Evolutionary conservation across 1,140 invertebrate species (phyloP), one percentile per base, ranked within the genome.

Genomic region (Temnothorax longispinosus): DNA sequence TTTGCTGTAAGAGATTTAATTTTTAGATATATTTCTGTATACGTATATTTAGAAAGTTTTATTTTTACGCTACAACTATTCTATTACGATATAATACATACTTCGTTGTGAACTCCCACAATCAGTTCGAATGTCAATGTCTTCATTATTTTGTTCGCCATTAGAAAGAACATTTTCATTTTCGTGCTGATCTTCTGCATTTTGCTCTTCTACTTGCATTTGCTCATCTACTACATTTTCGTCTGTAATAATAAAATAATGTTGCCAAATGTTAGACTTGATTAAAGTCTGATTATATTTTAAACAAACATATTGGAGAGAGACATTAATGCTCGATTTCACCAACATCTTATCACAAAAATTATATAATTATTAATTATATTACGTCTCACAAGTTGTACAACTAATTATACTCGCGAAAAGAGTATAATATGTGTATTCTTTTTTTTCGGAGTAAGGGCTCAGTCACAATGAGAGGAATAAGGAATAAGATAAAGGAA

Each of bases 141-240:
- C 50, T 21, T 50, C 7, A 10, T 76, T 65, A 65, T 52, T 38
- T 11, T 65, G 75, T 10, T 7, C 32, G n/a, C 81, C 69, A 50
- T 32, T 89, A 44, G 75, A 18, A 13, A 67, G 44, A 75, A 75
- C 54, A 2, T 56, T 58, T 54, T 52, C 65, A 81, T 52, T 11
- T 52, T 58, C 71, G 0, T 58, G 32, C 35, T 74, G 52, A 21
- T 75, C 60, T 64, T 62, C 82, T 32, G 5, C 50, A n/a, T 81
- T n/a, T 84, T 81, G 77, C 10, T 38, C 69, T 27, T 74, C 80
- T 50, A 60, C 35, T 81, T 81, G 65, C 78, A 81, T 72, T 72
- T 65, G 15, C 18, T 64, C 74, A 1, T 64, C 27, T 32, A 64
- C 18, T 35, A 35, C 10, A 69, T 18, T 64, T 54, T 81, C 52